Evolutionary conservation across 2,888 invertebrate species (phyloP), one percentile per base, ranked within the genome.

Genomic region (Temnothorax rugatulus): DNA sequence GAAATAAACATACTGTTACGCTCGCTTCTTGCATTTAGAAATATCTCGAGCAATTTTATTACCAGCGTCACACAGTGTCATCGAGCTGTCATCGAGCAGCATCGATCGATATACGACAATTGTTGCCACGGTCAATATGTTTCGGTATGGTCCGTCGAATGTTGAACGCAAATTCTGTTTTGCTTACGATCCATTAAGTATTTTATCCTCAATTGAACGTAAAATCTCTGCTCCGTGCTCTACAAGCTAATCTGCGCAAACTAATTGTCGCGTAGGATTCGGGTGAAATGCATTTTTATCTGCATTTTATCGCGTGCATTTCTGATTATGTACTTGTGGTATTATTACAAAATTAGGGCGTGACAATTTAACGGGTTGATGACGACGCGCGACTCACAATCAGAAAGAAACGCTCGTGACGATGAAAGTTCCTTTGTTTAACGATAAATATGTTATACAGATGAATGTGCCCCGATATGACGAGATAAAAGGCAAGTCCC

Each of bases 351-450:
- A 77, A 77, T 77, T 38, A 34, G 34, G 13, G 5, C 38, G n/a
- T n/a, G 15, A 75, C 61, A 61, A 66, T 25, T 76, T 52, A 41
- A 76, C 9, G 52, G 13, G 41, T 18, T 52, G 18, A 64, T 54
- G 13, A 11, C 25, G 38, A 47, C 4, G 7, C 52, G 7, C 18
- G 5, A 21, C 8, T 18, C 15, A n/a, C 29, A 52, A 9, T 21
- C 61, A 4, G 4, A 68, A 68, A 57, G 29, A 44, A 57, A 34
- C 21, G 25, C 38, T 52, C 8, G 18, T 64, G 5, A 50, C 15
- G 68, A 77, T 68, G 77, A 57, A 77, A 77, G 77, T 68, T 57
- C 15, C 44, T 68, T 77, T 77, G 77, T 68, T 57, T n/a, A 66
- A 29, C 66, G 77, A 77, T 77, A 68, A 68, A 54, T 41, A 15